Evolutionary conservation across 1,140 invertebrate genomes (phyloP), one percentile per base, ranked within the genome.

Genomic region (Heliothis subflexa): DNA sequence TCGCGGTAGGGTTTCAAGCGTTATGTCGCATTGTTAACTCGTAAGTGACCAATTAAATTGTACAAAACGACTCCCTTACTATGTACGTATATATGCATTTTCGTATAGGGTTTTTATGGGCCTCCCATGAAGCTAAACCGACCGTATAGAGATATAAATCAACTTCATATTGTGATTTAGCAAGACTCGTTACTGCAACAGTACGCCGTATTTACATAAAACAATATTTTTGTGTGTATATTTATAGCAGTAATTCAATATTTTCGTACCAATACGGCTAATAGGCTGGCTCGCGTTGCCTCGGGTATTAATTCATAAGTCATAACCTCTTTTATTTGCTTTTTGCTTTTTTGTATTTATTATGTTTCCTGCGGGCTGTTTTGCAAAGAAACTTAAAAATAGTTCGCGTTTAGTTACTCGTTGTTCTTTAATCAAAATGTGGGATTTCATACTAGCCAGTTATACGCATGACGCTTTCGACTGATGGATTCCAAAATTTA

Each of bases 91-190:
- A 71, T 71, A 70, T n/a, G 45, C 84, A 85, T 88, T 91, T 91
- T 78, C 84, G 88, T 86, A 68, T 77, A 85, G 83, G 84, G 83
- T 87, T 91, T 90, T 90, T 93, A 91, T 88, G 80, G 90, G 86
- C 92, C 91, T 90, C 90, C 91, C 92, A 91, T 89, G 91, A 86
- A 85, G 90, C 81, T 81, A 89, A 92, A 81, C 91, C 85, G 87
- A 94, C 84, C 92, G 91, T 90, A 57, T 55, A 86, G 85, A 93
- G 91, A 93, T 94, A 94, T 94, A 94, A 94, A 94, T 94, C 93
- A 94, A 92, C 88, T 85, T 90, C 89, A 92, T 93, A 93, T 93
- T 93, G 91, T 92, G 91, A 93, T 94, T 93, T 93, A 91, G 93
- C 90, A 92, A 93, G 88, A 86, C 90, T 91, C 91, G 90, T 92